phyloP scores from a whole-genome alignment of 2,888 invertebrate genomes.

The Sicus ferrugineus region DNA sequence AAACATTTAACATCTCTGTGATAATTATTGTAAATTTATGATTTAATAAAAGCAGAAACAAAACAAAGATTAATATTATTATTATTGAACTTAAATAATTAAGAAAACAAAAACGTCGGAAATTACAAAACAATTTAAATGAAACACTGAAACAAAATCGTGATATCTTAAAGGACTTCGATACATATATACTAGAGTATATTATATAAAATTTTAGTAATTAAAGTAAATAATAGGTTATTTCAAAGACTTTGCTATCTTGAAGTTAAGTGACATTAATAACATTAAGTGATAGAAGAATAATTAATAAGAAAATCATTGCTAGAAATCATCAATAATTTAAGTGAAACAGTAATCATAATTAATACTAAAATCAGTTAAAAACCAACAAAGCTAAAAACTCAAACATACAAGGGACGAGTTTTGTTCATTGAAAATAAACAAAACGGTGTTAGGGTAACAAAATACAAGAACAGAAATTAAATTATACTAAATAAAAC shows the following conservation, averaged over 20 bases:
- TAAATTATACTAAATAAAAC: background rate
- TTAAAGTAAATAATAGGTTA: conserved; percentile 53
- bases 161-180: conserved; percentile 65
- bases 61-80: conserved; percentile 52
- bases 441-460: conserved; percentile 19
- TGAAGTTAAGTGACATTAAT: conserved; percentile 53
- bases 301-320: background rate
- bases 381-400: background rate
- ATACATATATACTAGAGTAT: conserved; percentile 65
- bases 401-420: conserved; percentile 19
- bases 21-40: conserved; percentile 65
- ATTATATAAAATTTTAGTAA: conserved; percentile 48
- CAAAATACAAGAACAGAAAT: conserved; percentile 13
- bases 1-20: conserved; percentile 65
- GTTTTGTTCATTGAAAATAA: conserved; percentile 26
- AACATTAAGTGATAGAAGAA: no score
- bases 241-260: conserved; percentile 37
- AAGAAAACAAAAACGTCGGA: conserved; percentile 45
- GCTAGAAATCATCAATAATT: background rate
- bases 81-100: conserved; percentile 48
- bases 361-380: background rate
- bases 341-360: conserved; percentile 46
- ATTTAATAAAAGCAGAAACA: conserved; percentile 52
- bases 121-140: conserved; percentile 58
- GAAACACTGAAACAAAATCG: conserved; percentile 65